Percentiles rank a stretch among this genome's conserved stretches.
Conservation (phyloP, 2,113 vertebrate genomes). For the Petaurus breviceps region DNA sequence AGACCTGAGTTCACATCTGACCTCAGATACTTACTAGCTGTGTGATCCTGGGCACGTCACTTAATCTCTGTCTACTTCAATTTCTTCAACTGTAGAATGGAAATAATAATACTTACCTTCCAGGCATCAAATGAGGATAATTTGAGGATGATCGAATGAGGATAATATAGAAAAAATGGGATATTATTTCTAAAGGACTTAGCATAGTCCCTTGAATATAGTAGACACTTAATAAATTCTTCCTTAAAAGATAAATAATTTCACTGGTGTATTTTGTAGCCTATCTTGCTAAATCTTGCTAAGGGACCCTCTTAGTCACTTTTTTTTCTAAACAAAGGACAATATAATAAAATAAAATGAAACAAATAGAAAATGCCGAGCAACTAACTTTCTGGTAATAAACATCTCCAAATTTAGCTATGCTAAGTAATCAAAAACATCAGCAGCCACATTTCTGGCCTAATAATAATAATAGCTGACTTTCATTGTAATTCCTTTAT, state of each 20-base stretch:
- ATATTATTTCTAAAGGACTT: neutral
- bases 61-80: neutral
- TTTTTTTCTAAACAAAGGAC: neutral
- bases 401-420: neutral
- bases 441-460: neutral
- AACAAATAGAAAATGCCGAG: neutral
- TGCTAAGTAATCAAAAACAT: neutral
- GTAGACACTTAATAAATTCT: neutral
- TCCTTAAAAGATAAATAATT: neutral
- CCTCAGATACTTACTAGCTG: neutral
- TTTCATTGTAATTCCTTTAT: neutral
- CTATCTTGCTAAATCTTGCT: neutral
- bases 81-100: neutral
- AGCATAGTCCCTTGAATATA: neutral
- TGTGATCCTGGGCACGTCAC: too few species aligned
- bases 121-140: neutral
- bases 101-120: neutral
- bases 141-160: neutral
- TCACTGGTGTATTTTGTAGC: neutral
- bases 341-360: neutral
- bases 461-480: conserved; percentile 2
- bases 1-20: neutral
- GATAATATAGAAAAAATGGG: neutral
- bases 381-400: neutral
- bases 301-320: neutral